phyloP scores from a whole-genome alignment of 1,140 invertebrate species.

The Portunus trituberculatus region DNA sequence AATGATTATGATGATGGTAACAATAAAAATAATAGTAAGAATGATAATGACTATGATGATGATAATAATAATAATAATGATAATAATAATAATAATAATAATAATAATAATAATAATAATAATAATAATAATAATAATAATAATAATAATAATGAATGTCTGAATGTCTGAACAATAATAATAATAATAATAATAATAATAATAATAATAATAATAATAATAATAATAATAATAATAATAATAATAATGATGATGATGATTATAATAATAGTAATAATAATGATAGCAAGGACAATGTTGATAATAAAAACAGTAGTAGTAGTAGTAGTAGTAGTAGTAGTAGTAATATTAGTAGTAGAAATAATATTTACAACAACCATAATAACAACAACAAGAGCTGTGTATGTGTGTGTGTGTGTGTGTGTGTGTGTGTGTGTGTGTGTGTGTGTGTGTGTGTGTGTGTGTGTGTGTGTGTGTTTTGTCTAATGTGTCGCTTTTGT shows the following conservation, averaged over 20 bases:
- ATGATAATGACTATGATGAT: not conserved
- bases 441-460: not conserved
- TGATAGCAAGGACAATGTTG: too few species aligned
- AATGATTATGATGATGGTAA: too few species aligned
- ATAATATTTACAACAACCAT: too few species aligned
- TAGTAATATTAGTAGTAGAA: too few species aligned
- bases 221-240: too few species aligned
- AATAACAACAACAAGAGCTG: too few species aligned
- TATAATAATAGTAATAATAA: too few species aligned
- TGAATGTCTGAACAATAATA: not conserved
- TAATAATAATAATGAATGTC: not conserved
- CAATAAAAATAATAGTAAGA: not conserved
- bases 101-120: slow-evolving; percentile 24
- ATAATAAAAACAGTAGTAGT: too few species aligned
- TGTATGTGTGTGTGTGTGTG: not conserved
- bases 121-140: not conserved
- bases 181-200: too few species aligned
- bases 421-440: not conserved
- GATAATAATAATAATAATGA: slow-evolving; percentile 31
- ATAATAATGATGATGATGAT: too few species aligned
- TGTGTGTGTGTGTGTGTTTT: not conserved
- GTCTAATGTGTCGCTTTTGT: slow-evolving; percentile 29
- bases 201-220: too few species aligned
- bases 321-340: too few species aligned
- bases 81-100: not conserved